Base-by-base conservation (phyloP, 2,113 vertebrate species). In the Bambusicola thoracicus region DNA sequence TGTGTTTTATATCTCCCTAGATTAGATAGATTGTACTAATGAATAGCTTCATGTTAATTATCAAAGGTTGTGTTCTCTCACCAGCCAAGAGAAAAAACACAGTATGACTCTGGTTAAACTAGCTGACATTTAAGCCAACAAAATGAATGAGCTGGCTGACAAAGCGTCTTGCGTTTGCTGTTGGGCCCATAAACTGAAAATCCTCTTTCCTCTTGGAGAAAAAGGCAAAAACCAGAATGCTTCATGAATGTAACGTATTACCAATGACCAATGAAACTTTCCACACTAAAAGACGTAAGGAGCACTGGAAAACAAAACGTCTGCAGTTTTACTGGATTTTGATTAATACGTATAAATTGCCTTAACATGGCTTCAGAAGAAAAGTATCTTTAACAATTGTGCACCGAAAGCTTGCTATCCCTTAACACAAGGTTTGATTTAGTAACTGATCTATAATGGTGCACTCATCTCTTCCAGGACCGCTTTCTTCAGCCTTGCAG, bases 61-160 rank as follows among this genome's bases (percentile, higher is more conserved):
- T 53, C 55, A 61, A 82, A 87, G 40, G 55, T 59, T 91, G 41
- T 82, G 36, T 80, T 87, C 78, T 59, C 61, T 80, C 85, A 84
- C 51, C 27, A 68, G 72, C 34, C 73, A 74, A 85, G 36, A 38
- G 62, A 94, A 88, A 92, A 95, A 92, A 84, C 65, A 85, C 58
- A 82, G 53, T 53, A 53, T 19, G 40, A 72, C 49, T 63, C 82
- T 69, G 36, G 70, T 66, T 92, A 92, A 88, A 87, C 32, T 87
- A 81, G 84, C 66, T 95, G 90, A 85, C 81, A 87, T 87, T 92
- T 89, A 85, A 91, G 67, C 53, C 81, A 91, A 89, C 36, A 67
- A 88, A 96, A 93, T 2, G 3, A 90, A 86, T 44, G 78, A 92
- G 72, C 49, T 67, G 85, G 87, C 53, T 90, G 63, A 62, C 53